Conservation (phyloP, 1,140 invertebrate genomes). For the Vanessa tameamea region DNA sequence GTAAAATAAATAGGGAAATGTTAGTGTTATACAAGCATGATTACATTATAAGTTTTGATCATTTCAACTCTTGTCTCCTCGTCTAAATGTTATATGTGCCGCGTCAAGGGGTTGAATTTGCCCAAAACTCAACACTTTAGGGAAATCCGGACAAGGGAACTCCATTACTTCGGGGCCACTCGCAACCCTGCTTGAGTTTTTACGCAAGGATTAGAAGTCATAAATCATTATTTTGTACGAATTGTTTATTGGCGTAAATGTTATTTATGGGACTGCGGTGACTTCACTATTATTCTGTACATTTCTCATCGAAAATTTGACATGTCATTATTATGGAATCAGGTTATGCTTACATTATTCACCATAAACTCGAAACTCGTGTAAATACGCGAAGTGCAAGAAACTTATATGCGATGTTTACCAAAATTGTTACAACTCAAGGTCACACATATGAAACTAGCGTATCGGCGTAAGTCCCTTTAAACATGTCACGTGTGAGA, state of each 20-base stretch:
- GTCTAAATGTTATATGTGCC: slow-evolving; percentile 53
- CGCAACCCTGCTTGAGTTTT: slow-evolving; percentile 49
- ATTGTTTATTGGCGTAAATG: slow-evolving; percentile 35
- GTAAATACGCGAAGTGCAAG: too few species aligned
- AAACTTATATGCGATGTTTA: too few species aligned
- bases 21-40: background rate
- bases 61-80: slow-evolving; percentile 30
- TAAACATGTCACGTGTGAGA: too few species aligned
- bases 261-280: slow-evolving; percentile 15
- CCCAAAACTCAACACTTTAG: slow-evolving; percentile 58
- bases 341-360: too few species aligned
- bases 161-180: slow-evolving; percentile 59
- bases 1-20: too few species aligned
- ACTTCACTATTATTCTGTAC: background rate
- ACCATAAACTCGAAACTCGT: too few species aligned
- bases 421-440: too few species aligned
- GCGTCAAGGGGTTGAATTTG: slow-evolving; percentile 59
- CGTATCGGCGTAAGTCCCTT: too few species aligned
- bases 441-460: too few species aligned
- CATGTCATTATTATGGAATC: background rate
- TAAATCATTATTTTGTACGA: slow-evolving; percentile 50
- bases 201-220: slow-evolving; percentile 49
- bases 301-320: too few species aligned
- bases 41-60: slow-evolving; percentile 15
- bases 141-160: slow-evolving; percentile 61